These are phyloP conservation scores for Planococcus citri DNA, from an alignment of 1,140 invertebrate species.

Conservation along the genomic window DNA sequence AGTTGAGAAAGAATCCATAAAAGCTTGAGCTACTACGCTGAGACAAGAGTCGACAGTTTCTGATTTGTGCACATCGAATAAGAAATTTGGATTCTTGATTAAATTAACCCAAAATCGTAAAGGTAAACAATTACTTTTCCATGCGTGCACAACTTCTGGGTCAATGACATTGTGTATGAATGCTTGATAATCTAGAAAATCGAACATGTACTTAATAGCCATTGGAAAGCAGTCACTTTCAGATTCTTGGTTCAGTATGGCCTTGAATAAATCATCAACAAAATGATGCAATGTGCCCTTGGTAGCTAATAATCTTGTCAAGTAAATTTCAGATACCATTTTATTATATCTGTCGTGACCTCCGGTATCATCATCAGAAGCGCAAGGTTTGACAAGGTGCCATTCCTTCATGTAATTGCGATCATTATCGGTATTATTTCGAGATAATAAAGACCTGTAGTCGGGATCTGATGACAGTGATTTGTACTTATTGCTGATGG, in stretches of 20 bases:
- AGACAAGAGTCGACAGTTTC: slow-evolving; percentile 80
- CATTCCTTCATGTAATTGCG: slow-evolving; percentile 81
- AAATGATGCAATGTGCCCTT: slow-evolving; percentile 97
- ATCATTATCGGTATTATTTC: slow-evolving; percentile 81
- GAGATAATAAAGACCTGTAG: too few relatives aligned
- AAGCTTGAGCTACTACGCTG: slow-evolving; percentile 88
- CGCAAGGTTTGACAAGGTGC: slow-evolving; percentile 96
- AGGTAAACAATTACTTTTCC: slow-evolving; percentile 93
- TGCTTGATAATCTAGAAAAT: slow-evolving; percentile 98
- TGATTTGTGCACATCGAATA: slow-evolving; percentile 92
- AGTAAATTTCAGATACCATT: slow-evolving; percentile 99
- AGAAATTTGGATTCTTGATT: slow-evolving; percentile 93
- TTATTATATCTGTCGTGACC: slow-evolving; percentile 95
- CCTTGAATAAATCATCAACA: slow-evolving; percentile 97
- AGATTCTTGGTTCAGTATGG: slow-evolving; percentile 95
- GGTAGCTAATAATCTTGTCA: slow-evolving; percentile 91
- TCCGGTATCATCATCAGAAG: slow-evolving; percentile 47
- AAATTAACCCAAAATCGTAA: slow-evolving; percentile 94
- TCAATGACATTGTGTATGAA: slow-evolving; percentile 89
- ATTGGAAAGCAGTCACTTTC: slow-evolving; percentile 81
- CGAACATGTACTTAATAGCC: slow-evolving; percentile 99
- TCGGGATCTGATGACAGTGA: too few relatives aligned
- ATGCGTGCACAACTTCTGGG: slow-evolving; percentile 95
- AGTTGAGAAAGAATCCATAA: slow-evolving; percentile 89
- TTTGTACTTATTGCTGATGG: too few relatives aligned